Percentiles rank a stretch among this genome's conserved stretches.
Conservation (phyloP, 2,113 vertebrate genomes). For the Chaetodon trifascialis region DNA sequence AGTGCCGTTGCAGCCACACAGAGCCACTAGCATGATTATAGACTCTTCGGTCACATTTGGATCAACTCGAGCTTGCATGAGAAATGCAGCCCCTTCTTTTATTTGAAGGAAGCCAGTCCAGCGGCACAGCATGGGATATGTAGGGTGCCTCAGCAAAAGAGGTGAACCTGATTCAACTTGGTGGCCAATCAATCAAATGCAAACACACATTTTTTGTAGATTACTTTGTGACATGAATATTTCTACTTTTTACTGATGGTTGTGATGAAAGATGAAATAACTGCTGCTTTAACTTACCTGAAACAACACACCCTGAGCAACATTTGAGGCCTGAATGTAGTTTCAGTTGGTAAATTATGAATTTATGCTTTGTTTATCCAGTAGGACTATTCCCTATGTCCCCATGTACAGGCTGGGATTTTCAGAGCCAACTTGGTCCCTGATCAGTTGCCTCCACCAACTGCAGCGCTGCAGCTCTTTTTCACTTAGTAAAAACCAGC, state of each 20-base stretch:
- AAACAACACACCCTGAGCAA: neutral
- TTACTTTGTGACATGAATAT: neutral
- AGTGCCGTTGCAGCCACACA: too few species aligned
- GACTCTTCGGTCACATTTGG: too few species aligned
- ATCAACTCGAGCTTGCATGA: too few species aligned
- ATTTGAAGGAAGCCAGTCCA: neutral
- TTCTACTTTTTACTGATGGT: neutral
- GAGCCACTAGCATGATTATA: too few species aligned
- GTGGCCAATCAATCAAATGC: neutral
- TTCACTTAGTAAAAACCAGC: slow-evolving; percentile 10
- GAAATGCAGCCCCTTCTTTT: neutral
- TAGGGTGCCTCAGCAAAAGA: too few species aligned
- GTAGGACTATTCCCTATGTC: neutral
- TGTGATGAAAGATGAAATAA: neutral
- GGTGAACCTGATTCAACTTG: neutral
- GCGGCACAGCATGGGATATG: too few species aligned
- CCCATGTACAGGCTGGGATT: neutral
- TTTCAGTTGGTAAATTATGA: neutral
- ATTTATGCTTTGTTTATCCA: neutral
- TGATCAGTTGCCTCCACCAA: slow-evolving; percentile 14
- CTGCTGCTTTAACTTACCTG: neutral
- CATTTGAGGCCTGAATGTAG: neutral
- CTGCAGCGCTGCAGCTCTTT: slow-evolving; percentile 36
- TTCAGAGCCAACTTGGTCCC: slow-evolving; percentile 16
- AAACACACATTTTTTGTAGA: neutral